Conservation (phyloP, 1,140 invertebrate species). For the Halyomorpha halys region DNA sequence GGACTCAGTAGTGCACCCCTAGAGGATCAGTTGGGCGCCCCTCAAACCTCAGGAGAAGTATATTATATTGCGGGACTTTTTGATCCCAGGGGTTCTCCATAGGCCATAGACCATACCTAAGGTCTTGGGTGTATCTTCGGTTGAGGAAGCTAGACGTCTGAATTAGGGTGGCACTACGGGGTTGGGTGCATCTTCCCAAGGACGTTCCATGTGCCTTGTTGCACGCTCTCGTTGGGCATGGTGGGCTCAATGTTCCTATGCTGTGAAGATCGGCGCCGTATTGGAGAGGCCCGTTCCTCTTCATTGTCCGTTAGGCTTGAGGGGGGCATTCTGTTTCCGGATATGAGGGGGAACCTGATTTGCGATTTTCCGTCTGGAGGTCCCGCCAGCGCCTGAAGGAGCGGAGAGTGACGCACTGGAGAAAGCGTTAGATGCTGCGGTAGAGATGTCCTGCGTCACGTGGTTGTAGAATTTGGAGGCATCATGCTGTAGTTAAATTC, state of each 20-base stretch:
- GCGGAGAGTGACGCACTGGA: too few species aligned
- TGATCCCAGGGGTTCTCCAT: background rate
- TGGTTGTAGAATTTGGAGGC: background rate
- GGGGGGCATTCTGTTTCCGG: too few species aligned
- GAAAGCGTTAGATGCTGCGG: too few species aligned
- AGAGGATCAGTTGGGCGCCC: background rate
- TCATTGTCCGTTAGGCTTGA: background rate
- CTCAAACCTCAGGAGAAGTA: background rate
- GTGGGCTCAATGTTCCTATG: slow-evolving; percentile 23
- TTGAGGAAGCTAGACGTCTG: background rate
- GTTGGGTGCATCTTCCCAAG: too few species aligned
- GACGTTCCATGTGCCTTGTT: slow-evolving; percentile 28
- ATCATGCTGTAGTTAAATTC: background rate
- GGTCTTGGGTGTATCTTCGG: too few species aligned
- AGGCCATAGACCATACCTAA: too few species aligned
- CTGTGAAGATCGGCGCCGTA: too few species aligned
- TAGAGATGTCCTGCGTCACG: background rate
- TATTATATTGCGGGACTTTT: background rate
- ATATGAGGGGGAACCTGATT: background rate
- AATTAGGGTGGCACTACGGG: too few species aligned
- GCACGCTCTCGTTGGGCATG: slow-evolving; percentile 19
- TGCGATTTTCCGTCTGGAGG: background rate
- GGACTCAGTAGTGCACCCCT: too few species aligned
- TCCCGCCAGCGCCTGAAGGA: too few species aligned
- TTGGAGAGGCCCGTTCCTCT: background rate